Evolutionary conservation across 2,888 invertebrate genomes (phyloP).

Genomic region (Drosophila kuntzei): DNA sequence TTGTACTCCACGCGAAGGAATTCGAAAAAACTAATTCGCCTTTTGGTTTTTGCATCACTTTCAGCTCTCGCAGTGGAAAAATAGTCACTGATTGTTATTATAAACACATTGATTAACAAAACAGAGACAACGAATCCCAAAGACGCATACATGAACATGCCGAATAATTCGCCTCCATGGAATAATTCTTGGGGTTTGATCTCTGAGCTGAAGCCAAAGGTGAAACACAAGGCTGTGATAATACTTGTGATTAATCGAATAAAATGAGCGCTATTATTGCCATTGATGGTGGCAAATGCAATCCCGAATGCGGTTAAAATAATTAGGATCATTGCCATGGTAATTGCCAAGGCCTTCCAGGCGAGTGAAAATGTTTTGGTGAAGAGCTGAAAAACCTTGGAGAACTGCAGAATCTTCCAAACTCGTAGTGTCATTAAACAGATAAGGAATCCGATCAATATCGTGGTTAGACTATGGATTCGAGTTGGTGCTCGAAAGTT

Average conservation of each 20-base stretch:
- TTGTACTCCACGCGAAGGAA: constrained; percentile 68
- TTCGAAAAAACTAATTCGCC: constrained; percentile 67
- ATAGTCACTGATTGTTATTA: constrained; percentile 75
- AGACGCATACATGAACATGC: constrained; percentile 71
- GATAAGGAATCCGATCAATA: constrained; percentile 77
- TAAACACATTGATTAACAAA: constrained; percentile 80
- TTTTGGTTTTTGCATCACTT: constrained; percentile 8
- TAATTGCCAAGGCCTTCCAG: constrained; percentile 57
- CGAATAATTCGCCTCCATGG: constrained; percentile 72
- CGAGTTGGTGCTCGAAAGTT: constrained; percentile 75
- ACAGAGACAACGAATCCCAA: constrained; percentile 74
- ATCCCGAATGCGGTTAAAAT: constrained; percentile 73
- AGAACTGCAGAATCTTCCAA: constrained; percentile 84
- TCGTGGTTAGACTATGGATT: constrained; percentile 52
- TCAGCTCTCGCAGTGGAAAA: constrained; percentile 58
- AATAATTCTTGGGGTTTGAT: constrained; percentile 61
- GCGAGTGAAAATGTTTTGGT: constrained; percentile 72
- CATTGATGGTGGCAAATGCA: constrained; percentile 75
- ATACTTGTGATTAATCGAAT: constrained; percentile 56
- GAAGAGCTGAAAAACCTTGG: constrained; percentile 76
- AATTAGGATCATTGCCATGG: constrained; percentile 64
- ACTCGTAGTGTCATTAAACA: constrained; percentile 79
- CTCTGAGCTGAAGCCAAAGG: constrained; percentile 74
- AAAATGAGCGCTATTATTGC: constrained; percentile 72
- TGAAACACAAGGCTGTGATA: constrained; percentile 70